phyloP scores from a whole-genome alignment of 2,888 invertebrate species.

The Callyntrura sp. region DNA sequence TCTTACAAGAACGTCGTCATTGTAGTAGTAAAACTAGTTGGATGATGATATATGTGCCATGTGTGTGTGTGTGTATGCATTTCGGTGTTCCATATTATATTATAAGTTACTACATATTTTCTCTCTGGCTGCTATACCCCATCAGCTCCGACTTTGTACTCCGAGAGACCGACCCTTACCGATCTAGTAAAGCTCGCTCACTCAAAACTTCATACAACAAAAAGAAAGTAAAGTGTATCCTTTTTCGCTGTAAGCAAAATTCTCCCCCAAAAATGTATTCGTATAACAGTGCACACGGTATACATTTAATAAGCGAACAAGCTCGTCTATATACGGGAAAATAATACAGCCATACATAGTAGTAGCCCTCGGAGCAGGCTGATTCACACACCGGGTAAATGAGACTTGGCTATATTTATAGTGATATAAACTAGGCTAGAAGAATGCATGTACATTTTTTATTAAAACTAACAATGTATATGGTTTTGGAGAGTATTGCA shows the following conservation, averaged over 20 bases:
- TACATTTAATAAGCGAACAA: too few species aligned
- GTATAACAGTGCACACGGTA: neutral
- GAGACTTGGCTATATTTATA: too few species aligned
- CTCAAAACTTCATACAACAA: constrained; percentile 46
- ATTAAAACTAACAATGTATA: too few species aligned
- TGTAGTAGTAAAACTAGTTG: too few species aligned
- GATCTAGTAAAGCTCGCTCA: constrained; percentile 41
- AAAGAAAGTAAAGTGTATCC: constrained; percentile 78
- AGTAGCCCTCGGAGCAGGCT: constrained; percentile 31
- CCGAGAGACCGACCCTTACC: constrained; percentile 75
- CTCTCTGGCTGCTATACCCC: neutral
- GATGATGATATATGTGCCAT: constrained; percentile 38
- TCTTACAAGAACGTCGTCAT: too few species aligned
- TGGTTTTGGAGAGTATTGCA: too few species aligned
- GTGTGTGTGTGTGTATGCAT: constrained; percentile 16
- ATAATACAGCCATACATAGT: constrained; percentile 24
- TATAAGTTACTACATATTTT: too few species aligned
- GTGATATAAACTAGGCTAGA: too few species aligned
- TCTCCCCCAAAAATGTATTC: constrained; percentile 63
- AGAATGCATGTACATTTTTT: too few species aligned
- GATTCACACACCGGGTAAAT: constrained; percentile 56
- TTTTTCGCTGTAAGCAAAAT: constrained; percentile 71
- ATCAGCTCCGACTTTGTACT: constrained; percentile 70
- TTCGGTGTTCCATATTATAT: too few species aligned
- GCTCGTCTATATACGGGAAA: too few species aligned